These are phyloP conservation scores for Coremacera marginata DNA, from an alignment of 2,888 invertebrate species.

Conservation along the genomic window DNA sequence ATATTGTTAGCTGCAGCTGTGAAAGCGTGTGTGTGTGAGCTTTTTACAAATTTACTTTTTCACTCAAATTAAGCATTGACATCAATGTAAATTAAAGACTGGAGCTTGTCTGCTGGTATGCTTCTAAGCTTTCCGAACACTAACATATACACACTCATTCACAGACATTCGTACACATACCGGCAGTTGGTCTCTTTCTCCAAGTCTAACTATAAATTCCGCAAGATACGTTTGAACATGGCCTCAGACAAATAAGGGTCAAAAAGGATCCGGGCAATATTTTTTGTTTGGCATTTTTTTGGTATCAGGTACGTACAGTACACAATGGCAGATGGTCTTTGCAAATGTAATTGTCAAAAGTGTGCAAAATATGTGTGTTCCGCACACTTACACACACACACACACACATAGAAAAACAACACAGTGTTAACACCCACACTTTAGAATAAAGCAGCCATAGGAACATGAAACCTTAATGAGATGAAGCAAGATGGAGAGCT, in stretches of 20 bases:
- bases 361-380: conserved; percentile 21
- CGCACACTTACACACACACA: not conserved
- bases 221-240: not conserved
- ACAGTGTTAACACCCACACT: conserved; percentile 18
- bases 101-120: too few relatives aligned
- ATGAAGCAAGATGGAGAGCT: not conserved
- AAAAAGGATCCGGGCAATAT: not conserved
- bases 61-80: too few relatives aligned
- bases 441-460: conserved; percentile 2
- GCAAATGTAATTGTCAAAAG: conserved; percentile 43
- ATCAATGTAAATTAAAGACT: too few relatives aligned
- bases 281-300: not conserved
- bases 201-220: too few relatives aligned
- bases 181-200: too few relatives aligned
- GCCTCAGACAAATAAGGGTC: conserved; percentile 8
- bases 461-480: conserved; percentile 20
- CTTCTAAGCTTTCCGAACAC: too few relatives aligned
- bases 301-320: conserved; percentile 16
- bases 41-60: too few relatives aligned
- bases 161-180: too few relatives aligned
- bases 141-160: too few relatives aligned
- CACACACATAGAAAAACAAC: conserved; percentile 18
- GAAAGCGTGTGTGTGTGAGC: too few relatives aligned
- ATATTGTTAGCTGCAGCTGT: too few relatives aligned
- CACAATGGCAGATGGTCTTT: conserved; percentile 34